Evolutionary conservation across 2,113 vertebrate species (phyloP), one percentile per base, ranked within the genome.

Genomic region (Tetrao urogallus): DNA sequence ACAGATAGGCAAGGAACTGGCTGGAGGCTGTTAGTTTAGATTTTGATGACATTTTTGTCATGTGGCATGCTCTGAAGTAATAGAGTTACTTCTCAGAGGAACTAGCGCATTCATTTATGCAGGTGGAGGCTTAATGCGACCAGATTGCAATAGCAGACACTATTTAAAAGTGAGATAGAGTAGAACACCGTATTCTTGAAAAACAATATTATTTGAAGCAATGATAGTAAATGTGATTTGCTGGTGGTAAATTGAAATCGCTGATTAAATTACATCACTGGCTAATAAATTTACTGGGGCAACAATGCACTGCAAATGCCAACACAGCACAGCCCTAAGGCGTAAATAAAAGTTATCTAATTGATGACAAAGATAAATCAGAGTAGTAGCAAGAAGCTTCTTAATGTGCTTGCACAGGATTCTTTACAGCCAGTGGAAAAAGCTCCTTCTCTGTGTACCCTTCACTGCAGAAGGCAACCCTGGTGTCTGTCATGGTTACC

Each of bases 251-350:
- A 97, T 96, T 98, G 96, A 97, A 98, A 96, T 97, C 84, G 83
- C 96, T 97, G 97, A 98, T 98, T 97, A 96, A 97, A 97, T 98
- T 97, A 97, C 40, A 78, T 93, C 92, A 95, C 92, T 95, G 73
- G 80, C 91, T 97, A 97, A 97, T 96, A 98, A 97, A 96, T 97
- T 97, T 77, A 92, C 85, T 86, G 78, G 81, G 76, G 89, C 86
- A 97, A 63, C 60, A 95, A 92, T 96, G 81, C 96, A 94, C 83
- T 95, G 94, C 87, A 93, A 94, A 76, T 90, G 85, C 92, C 91
- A 97, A 90, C 69, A 91, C 92, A 95, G 92, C 70, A 80, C 80
- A 95, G 91, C 84, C 96, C 48, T 83, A 32, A 94, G 95, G 96
- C 93, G 88, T 97, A 97, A 97, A 96, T 97, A 97, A 95, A 96